Evolutionary conservation across 2,113 vertebrate species (phyloP).

Genomic region (Chiloscyllium plagiosum): DNA sequence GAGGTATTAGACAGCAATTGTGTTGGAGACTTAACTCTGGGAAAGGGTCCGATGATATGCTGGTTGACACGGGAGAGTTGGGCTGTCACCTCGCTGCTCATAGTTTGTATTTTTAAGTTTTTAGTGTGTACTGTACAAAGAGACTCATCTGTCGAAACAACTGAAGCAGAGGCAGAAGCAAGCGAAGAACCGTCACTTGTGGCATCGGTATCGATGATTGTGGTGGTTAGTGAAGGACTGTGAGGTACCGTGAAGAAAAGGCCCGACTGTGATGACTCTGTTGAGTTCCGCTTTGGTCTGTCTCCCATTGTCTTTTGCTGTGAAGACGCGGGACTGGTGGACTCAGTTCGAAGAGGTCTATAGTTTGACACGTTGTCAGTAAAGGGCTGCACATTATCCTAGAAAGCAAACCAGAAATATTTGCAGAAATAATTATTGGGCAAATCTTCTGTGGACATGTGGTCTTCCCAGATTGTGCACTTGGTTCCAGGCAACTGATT

Average conservation of each 20-base stretch:
- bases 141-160: slow-evolving; percentile 50
- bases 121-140: slow-evolving; percentile 49
- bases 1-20: slow-evolving; percentile 41
- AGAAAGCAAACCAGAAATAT: slow-evolving; percentile 44
- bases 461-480: neutral
- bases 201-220: slow-evolving; percentile 47
- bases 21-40: slow-evolving; percentile 36
- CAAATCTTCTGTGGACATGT: neutral
- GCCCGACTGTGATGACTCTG: slow-evolving; percentile 71
- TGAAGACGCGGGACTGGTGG: slow-evolving; percentile 42
- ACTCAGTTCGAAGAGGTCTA: slow-evolving; percentile 53
- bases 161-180: slow-evolving; percentile 43
- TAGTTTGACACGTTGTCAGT: slow-evolving; percentile 70
- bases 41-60: slow-evolving; percentile 32
- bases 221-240: slow-evolving; percentile 47
- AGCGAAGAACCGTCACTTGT: slow-evolving; percentile 40
- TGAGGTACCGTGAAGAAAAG: slow-evolving; percentile 71
- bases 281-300: slow-evolving; percentile 57
- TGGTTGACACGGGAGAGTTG: slow-evolving; percentile 58
- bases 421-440: neutral
- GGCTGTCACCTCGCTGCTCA: slow-evolving; percentile 54
- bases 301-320: slow-evolving; percentile 37
- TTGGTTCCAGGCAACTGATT: neutral
- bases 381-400: slow-evolving; percentile 79
- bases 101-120: slow-evolving; percentile 37